Evolutionary conservation across 2,888 invertebrate species (phyloP), one percentile per base, ranked within the genome.

Genomic region (Pollenia labialis): DNA sequence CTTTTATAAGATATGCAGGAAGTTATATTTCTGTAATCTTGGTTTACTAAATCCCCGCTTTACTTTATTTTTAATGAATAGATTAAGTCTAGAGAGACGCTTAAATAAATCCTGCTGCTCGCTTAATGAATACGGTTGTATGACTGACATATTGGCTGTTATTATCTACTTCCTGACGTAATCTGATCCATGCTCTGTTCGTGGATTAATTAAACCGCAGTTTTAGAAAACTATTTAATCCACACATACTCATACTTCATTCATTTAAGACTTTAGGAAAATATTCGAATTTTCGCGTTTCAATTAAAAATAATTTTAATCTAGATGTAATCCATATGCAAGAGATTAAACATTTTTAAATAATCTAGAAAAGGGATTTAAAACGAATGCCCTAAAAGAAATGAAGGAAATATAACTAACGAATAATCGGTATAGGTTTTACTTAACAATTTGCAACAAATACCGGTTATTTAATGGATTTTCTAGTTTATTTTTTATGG

Each of bases 131-230:
- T 9, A 0, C 23, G 18, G 48, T 48, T 1, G 6, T 6, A 32
- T 32, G 32, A 6, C 32, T 10, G 42, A 8, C 23, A 66, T n/a
- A 23, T 18, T 32, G 54, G 16, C 48, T 44, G 56, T 6, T 54
- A 18, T 14, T n/a, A 18, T 14, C 7, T 16, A 74, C 52, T 72
- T 58, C 52, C 64, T 72, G 23, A 9, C 46, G 2, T 32, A 50
- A 32, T 56, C 42, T 11, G 52, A 52, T n/a, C 52, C 52, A 40
- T 50, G 32, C 4, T 32, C 32, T 46, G 32, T 44, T 7, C 52
- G 32, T 18, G 68, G 64, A 62, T 82, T 82, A 74, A 68, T 60
- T 62, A 62, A 69, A 69, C 46, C 66, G 60, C 68, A 52, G 60
- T 16, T 66, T 84, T 18, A 11, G 0, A 6, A 62, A 62, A 4